Evolutionary conservation across 92 coral and sea anemone species (phyloP).

Genomic region (Heteractis magnifica): DNA sequence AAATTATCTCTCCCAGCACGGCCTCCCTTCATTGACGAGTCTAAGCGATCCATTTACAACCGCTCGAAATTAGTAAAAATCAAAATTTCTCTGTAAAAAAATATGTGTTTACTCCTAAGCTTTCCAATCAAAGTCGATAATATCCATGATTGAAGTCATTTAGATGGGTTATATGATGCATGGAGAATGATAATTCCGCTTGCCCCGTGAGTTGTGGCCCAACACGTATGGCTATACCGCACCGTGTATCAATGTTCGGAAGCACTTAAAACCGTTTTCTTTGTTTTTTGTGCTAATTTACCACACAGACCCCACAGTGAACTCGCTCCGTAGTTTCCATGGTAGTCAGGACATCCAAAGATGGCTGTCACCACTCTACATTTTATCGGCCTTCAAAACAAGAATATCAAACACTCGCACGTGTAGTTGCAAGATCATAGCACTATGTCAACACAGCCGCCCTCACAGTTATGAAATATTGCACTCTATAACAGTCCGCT

Average conservation of each 20-base stretch:
- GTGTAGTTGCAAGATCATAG: slow-evolving; percentile 3
- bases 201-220: neutral
- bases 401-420: slow-evolving; percentile 15
- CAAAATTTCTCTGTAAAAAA: neutral
- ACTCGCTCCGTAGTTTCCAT: neutral
- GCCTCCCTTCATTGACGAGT: slow-evolving; percentile 16
- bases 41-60: slow-evolving; percentile 30
- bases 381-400: slow-evolving; percentile 7
- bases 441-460: slow-evolving; percentile 31
- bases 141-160: neutral
- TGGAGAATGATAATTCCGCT: neutral
- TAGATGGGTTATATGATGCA: neutral
- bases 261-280: neutral
- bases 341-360: neutral
- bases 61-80: neutral
- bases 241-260: neutral
- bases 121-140: neutral
- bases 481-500: neutral
- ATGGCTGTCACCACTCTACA: slow-evolving; percentile 7
- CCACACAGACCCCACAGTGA: neutral
- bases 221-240: neutral
- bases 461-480: slow-evolving; percentile 10
- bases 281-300: neutral
- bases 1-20: slow-evolving; percentile 24
- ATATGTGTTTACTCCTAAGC: slow-evolving; percentile 6